phyloP scores from a whole-genome alignment of 2,797 vertebrate species.

The Danio albolineatus region DNA sequence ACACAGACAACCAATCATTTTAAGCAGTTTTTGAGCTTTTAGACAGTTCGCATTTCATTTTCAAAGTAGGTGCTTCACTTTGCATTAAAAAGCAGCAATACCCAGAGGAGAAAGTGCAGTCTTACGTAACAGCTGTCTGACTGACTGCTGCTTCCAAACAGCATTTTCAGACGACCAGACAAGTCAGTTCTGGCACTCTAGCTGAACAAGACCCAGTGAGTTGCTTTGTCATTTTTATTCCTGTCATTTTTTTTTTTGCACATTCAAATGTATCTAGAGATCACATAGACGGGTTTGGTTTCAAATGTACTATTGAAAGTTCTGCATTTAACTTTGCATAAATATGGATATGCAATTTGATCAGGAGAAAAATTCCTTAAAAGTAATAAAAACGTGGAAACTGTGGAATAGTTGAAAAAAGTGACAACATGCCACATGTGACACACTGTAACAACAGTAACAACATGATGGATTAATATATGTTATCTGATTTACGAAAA shows the following conservation, averaged over 20 bases:
- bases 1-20: background rate
- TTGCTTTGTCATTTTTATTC: constrained; percentile 21
- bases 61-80: constrained; percentile 8
- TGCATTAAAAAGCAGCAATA: constrained; percentile 19
- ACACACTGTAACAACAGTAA: no score
- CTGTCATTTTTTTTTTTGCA: background rate
- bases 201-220: constrained; percentile 9
- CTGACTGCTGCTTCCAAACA: constrained; percentile 5
- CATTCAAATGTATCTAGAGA: background rate
- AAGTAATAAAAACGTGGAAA: background rate
- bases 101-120: constrained; percentile 2
- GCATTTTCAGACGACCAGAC: constrained; percentile 11
- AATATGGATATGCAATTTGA: background rate
- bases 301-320: background rate
- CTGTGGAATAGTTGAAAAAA: no score
- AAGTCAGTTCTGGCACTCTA: constrained; percentile 14
- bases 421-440: no score
- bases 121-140: background rate
- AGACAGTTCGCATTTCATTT: constrained; percentile 24
- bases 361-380: background rate
- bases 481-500: no score
- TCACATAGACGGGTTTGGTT: background rate
- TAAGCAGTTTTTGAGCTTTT: constrained; percentile 2
- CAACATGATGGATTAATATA: no score
- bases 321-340: background rate